Conservation (phyloP, 2,113 vertebrate genomes). For the Junco hyemalis region DNA sequence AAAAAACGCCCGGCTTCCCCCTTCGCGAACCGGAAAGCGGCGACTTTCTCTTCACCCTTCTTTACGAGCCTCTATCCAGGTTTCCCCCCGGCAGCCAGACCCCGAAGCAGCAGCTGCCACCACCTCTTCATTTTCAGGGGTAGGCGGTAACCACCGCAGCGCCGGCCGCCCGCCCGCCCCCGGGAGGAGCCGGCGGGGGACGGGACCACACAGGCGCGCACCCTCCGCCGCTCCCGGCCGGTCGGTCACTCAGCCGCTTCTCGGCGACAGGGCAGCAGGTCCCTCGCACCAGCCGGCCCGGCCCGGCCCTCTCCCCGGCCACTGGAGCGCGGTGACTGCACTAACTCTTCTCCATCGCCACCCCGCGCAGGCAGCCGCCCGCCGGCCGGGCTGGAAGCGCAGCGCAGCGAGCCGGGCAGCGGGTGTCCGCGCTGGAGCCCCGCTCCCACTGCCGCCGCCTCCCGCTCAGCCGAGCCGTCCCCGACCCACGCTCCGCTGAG, state of each 20-base stretch:
- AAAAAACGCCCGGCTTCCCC: neutral
- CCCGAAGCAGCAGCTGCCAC: slow-evolving; percentile 22
- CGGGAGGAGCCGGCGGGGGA: neutral
- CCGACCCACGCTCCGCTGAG: neutral
- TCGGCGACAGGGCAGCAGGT: neutral
- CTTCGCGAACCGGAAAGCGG: neutral
- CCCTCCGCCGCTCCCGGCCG: neutral
- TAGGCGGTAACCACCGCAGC: neutral
- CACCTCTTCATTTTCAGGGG: neutral
- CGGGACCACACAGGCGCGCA: neutral
- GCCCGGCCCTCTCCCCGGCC: neutral
- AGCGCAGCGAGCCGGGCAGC: neutral
- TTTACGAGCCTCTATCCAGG: neutral
- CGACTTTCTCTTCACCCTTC: neutral
- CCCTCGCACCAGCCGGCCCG: neutral
- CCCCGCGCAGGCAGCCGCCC: neutral
- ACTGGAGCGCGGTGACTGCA: neutral
- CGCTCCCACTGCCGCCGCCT: neutral
- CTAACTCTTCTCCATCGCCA: neutral
- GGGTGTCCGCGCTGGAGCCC: neutral
- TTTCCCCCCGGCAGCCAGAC: slow-evolving; percentile 15
- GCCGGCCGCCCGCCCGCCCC: neutral
- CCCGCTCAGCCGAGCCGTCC: neutral
- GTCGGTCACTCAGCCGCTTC: neutral
- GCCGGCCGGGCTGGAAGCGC: neutral